These are phyloP conservation scores for Baryphthengus martii DNA, from an alignment of 2,113 vertebrate genomes.

Conservation along the genomic window DNA sequence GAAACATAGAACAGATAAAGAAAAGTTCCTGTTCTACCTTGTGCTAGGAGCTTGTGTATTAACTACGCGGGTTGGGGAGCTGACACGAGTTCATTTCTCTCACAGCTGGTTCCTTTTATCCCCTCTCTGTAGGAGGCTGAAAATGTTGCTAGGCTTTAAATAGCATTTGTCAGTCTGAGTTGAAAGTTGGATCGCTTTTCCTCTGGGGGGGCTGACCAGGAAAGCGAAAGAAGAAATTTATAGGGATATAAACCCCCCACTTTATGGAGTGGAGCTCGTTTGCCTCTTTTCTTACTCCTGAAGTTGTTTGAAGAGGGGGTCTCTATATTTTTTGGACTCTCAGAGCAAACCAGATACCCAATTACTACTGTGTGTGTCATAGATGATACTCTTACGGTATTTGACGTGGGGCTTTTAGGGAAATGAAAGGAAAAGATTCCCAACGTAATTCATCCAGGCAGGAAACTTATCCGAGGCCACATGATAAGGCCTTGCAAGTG, in stretches of 20 bases:
- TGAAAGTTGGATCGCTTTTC: background rate
- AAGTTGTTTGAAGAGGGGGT: background rate
- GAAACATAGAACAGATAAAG: fast-evolving
- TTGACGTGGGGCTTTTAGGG: background rate
- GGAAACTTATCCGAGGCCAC: background rate
- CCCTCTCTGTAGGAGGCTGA: background rate
- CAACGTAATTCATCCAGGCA: background rate
- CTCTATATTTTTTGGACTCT: background rate
- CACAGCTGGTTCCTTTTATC: background rate
- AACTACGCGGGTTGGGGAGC: background rate
- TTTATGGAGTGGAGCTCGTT: background rate
- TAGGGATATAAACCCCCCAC: background rate
- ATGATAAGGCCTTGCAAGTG: background rate
- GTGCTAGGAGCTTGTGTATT: background rate
- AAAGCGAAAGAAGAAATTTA: background rate
- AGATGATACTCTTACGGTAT: background rate
- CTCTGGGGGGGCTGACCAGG: background rate
- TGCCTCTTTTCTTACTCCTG: background rate
- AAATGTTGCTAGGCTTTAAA: background rate
- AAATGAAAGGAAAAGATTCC: background rate
- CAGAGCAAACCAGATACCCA: background rate
- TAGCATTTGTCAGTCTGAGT: background rate
- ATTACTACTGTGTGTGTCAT: background rate
- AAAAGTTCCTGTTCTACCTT: background rate
- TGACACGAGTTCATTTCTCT: background rate